phyloP scores from a whole-genome alignment of 2,113 vertebrate species.

The Xenopus laevis region DNA sequence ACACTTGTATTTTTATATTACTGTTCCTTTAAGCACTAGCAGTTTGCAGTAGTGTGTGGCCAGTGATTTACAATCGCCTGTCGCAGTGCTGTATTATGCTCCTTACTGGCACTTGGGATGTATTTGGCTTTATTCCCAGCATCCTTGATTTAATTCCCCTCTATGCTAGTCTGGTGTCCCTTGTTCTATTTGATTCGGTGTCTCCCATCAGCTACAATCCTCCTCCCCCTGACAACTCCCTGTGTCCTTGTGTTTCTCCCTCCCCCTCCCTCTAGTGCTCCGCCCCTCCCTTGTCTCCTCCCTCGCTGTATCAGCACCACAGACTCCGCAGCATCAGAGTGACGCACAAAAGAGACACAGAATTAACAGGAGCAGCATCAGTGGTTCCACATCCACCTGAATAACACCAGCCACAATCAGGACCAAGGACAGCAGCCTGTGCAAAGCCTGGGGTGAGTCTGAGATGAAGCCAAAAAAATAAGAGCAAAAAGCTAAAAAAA shows the following conservation, averaged over 20 bases:
- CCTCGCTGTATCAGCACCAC: constrained; percentile 1
- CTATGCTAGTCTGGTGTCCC: not conserved
- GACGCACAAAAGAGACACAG: constrained; percentile 8
- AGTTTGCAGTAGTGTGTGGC: too few relatives aligned
- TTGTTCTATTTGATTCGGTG: too few relatives aligned
- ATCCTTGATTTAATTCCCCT: not conserved
- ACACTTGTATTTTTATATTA: too few relatives aligned
- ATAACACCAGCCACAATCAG: not conserved
- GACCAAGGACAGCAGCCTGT: constrained; percentile 21
- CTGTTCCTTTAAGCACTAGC: too few relatives aligned
- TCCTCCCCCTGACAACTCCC: too few relatives aligned
- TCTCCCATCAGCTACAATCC: too few relatives aligned
- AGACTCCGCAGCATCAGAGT: constrained; percentile 1
- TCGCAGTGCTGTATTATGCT: not conserved
- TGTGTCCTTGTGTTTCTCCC: too few relatives aligned
- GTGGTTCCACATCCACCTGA: not conserved
- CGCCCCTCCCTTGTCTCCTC: constrained; percentile 12
- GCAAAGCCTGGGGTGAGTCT: constrained; percentile 23
- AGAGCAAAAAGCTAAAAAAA: too few relatives aligned
- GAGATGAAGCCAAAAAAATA: not conserved
- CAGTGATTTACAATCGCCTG: too few relatives aligned
- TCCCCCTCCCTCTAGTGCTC: too few relatives aligned
- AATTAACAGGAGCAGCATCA: constrained; percentile 14
- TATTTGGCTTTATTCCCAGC: not conserved
- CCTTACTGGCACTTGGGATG: not conserved